A percentile compares a stretch with the other conserved stretches of the same genome.
Evolutionary conservation across 2,888 invertebrate species (phyloP).

Genomic region (Lissonota sp.): DNA sequence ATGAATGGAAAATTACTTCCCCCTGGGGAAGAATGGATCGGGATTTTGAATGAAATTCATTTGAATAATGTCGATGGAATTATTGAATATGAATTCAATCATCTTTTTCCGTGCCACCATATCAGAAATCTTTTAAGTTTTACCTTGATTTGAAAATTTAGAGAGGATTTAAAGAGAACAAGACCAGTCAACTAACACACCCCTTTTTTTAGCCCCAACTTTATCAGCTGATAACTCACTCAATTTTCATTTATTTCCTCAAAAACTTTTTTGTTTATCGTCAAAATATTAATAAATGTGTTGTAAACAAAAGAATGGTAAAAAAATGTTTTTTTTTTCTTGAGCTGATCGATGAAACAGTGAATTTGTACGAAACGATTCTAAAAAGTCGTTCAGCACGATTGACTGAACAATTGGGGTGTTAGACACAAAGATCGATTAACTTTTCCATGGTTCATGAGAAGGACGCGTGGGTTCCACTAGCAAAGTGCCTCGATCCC

Average conservation of each 20-base stretch:
- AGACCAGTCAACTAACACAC: too few relatives aligned
- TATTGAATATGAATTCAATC: too few relatives aligned
- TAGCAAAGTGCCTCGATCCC: constrained; percentile 49
- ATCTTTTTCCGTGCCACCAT: neutral
- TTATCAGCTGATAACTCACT: too few relatives aligned
- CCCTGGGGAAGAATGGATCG: neutral
- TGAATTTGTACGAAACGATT: constrained; percentile 9
- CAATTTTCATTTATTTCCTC: neutral
- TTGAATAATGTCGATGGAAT: too few relatives aligned
- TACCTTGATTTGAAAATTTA: too few relatives aligned
- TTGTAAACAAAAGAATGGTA: too few relatives aligned
- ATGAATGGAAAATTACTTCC: neutral
- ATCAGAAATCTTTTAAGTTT: too few relatives aligned
- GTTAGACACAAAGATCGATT: constrained; percentile 47
- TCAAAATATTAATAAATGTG: too few relatives aligned
- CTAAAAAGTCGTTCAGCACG: constrained; percentile 33
- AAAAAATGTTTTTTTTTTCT: too few relatives aligned
- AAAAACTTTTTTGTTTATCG: too few relatives aligned
- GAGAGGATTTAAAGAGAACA: too few relatives aligned
- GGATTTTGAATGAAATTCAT: neutral
- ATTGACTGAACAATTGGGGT: constrained; percentile 33
- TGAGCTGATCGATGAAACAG: neutral
- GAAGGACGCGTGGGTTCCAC: constrained; percentile 20
- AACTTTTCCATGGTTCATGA: constrained; percentile 13
- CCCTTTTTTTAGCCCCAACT: too few relatives aligned